Evolutionary conservation across 2,113 vertebrate species (phyloP).

Genomic region (Anolis sagrei): DNA sequence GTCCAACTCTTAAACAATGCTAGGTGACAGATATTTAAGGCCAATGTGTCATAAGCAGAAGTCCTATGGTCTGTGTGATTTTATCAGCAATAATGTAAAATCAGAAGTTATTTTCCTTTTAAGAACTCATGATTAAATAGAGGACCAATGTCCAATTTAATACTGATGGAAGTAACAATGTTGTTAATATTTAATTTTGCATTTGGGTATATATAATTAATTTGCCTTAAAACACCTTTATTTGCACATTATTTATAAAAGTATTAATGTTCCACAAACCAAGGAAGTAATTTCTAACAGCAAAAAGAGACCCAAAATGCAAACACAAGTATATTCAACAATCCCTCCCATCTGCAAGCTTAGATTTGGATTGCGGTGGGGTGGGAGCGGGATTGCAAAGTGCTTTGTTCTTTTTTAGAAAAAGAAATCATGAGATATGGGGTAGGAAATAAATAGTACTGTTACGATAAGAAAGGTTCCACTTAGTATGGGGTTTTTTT

Average conservation of each 20-base stretch:
- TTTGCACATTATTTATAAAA: slow-evolving; percentile 37
- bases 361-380: not conserved
- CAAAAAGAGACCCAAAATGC: not conserved
- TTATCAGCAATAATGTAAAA: not conserved
- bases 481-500: slow-evolving; percentile 52
- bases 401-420: slow-evolving; percentile 7
- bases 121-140: not conserved
- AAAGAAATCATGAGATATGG: slow-evolving; percentile 44
- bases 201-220: not conserved
- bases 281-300: slow-evolving; percentile 28
- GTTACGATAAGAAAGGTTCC: slow-evolving; percentile 52
- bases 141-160: slow-evolving; percentile 5
- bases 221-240: not conserved
- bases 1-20: too few relatives aligned
- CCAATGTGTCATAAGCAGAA: not conserved
- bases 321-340: slow-evolving; percentile 5
- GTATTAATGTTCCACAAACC: not conserved
- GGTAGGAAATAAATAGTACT: slow-evolving; percentile 43
- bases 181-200: slow-evolving; percentile 14
- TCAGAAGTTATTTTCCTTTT: not conserved
- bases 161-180: slow-evolving; percentile 17
- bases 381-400: not conserved
- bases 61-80: not conserved
- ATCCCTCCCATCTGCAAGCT: not conserved
- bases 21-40: not conserved